phyloP scores from a whole-genome alignment of 2,797 vertebrate genomes.

The Acipenser transmontanus region DNA sequence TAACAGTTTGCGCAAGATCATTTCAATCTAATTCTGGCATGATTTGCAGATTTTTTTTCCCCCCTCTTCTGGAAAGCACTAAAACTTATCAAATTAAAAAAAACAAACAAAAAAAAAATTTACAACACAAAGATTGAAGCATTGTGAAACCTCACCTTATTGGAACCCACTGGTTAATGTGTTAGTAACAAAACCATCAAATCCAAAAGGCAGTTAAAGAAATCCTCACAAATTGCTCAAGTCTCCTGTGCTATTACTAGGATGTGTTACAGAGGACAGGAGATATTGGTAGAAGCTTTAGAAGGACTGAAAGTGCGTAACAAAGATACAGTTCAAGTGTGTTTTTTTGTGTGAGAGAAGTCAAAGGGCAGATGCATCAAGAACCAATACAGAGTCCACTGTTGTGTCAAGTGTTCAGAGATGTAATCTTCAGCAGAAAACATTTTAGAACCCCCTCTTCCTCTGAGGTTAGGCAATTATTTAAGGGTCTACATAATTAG shows the following conservation, averaged over 20 bases:
- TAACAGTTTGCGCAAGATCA: slow-evolving; percentile 80
- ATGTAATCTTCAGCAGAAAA: slow-evolving; percentile 83
- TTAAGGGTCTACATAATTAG: slow-evolving; percentile 98
- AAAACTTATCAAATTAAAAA: slow-evolving; percentile 67
- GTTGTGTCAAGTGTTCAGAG: slow-evolving; percentile 86
- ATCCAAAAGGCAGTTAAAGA: slow-evolving; percentile 66
- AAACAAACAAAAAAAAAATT: slow-evolving; percentile 47
- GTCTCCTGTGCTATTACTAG: slow-evolving; percentile 75
- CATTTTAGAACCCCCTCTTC: slow-evolving; percentile 77
- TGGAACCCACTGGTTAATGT: slow-evolving; percentile 83
- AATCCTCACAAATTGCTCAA: slow-evolving; percentile 63
- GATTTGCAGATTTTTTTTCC: slow-evolving; percentile 70
- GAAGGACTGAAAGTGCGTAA: slow-evolving; percentile 94
- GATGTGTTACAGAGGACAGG: slow-evolving; percentile 81
- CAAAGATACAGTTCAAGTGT: slow-evolving; percentile 85
- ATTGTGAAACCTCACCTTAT: slow-evolving; percentile 76
- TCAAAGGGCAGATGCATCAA: slow-evolving; percentile 76
- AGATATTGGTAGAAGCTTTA: slow-evolving; percentile 87
- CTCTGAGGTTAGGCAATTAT: slow-evolving; percentile 82
- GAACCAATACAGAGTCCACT: slow-evolving; percentile 82
- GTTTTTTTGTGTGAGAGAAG: slow-evolving; percentile 65
- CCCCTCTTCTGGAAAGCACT: slow-evolving; percentile 64
- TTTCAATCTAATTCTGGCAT: slow-evolving; percentile 71
- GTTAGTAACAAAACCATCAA: slow-evolving; percentile 87
- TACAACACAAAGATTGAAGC: slow-evolving; percentile 62